phyloP scores from a whole-genome alignment of 2,113 vertebrate genomes.

The Ia io region DNA sequence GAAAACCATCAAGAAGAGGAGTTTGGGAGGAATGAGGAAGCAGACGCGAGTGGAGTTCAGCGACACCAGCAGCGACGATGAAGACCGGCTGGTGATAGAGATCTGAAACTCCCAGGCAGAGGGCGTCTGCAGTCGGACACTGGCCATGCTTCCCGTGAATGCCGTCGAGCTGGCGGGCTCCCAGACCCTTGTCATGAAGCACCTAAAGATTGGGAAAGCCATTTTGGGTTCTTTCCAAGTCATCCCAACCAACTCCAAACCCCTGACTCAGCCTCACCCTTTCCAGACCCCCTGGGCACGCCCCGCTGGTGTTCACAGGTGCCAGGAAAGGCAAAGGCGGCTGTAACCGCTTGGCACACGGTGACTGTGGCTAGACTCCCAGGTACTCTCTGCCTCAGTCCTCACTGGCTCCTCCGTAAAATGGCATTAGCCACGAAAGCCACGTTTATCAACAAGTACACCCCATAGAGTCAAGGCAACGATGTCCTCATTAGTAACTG shows the following conservation, averaged over 20 bases:
- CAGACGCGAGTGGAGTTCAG: conserved; percentile 82
- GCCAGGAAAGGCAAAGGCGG: background rate
- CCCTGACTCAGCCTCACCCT: background rate
- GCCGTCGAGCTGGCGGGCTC: fast-evolving
- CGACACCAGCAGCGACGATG: conserved; percentile 85
- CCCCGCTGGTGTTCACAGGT: fast-evolving
- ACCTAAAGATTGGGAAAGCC: conserved; percentile 61
- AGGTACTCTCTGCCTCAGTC: background rate
- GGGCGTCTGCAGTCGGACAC: fast-evolving
- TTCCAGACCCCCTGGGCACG: background rate
- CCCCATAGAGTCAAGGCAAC: background rate
- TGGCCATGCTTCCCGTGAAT: fast-evolving
- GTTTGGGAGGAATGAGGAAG: conserved; percentile 83
- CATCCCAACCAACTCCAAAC: background rate
- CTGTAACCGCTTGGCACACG: background rate
- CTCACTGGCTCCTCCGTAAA: fast-evolving
- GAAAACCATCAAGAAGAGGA: conserved; percentile 76
- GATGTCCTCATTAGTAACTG: background rate
- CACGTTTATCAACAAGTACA: background rate
- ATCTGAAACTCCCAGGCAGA: conserved; percentile 63
- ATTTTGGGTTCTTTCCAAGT: conserved; percentile 30
- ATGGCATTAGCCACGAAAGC: background rate
- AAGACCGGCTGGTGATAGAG: conserved; percentile 86
- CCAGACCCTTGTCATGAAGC: background rate
- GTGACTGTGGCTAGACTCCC: background rate